Conservation (phyloP, 1,140 invertebrate species). For the Hycleus cichorii region DNA sequence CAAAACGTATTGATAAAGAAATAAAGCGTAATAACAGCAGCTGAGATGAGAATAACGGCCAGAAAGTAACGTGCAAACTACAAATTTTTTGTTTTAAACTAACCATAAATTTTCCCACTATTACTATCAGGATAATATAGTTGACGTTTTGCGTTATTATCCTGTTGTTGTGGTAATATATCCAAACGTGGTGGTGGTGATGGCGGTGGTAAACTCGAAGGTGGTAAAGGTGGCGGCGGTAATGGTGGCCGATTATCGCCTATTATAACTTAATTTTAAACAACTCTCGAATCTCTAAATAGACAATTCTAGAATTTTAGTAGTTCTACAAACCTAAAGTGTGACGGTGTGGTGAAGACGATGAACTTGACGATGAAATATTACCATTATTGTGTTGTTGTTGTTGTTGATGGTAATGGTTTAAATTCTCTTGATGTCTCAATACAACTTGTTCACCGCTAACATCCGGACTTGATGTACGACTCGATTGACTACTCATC, state of each 20-base stretch:
- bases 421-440: slow-evolving; percentile 10
- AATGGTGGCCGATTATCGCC: slow-evolving; percentile 1
- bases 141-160: slow-evolving; percentile 22
- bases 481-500: slow-evolving; percentile 40
- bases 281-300: background rate
- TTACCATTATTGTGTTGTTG: slow-evolving; percentile 21
- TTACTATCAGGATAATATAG: slow-evolving; percentile 20
- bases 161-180: background rate
- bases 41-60: slow-evolving; percentile 12
- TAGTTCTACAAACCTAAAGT: slow-evolving; percentile 30
- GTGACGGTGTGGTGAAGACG: slow-evolving; percentile 32
- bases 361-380: slow-evolving; percentile 16
- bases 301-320: background rate
- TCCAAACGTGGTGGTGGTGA: too few relatives aligned
- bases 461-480: slow-evolving; percentile 40
- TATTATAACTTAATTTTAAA: slow-evolving; percentile 4
- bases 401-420: slow-evolving; percentile 25
- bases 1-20: background rate
- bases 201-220: too few relatives aligned
- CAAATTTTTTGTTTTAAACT: slow-evolving; percentile 7
- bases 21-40: background rate
- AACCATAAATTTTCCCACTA: slow-evolving; percentile 31
- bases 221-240: slow-evolving; percentile 33
- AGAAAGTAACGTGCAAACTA: slow-evolving; percentile 17
- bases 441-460: slow-evolving; percentile 28